Evolutionary conservation across 2,888 invertebrate species (phyloP).

Genomic region (Margaritifera margaritifera): DNA sequence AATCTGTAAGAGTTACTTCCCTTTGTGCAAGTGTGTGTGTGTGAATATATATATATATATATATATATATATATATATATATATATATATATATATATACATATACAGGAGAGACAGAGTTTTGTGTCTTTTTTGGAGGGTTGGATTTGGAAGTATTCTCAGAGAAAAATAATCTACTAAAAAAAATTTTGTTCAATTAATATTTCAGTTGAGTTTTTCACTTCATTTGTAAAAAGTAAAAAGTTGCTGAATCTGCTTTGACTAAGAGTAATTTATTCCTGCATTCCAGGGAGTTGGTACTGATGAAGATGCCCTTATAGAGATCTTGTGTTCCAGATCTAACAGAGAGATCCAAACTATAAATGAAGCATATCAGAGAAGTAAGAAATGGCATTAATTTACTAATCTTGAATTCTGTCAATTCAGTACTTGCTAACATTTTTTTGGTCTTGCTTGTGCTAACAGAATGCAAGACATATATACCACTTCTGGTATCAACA

Average conservation of each 20-base stretch:
- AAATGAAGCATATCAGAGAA: slow-evolving; percentile 67
- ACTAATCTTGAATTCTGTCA: neutral
- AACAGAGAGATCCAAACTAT: slow-evolving; percentile 79
- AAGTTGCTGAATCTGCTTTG: neutral
- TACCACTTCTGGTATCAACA: too few species aligned
- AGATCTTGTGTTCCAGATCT: slow-evolving; percentile 82
- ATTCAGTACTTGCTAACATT: neutral
- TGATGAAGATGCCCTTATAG: slow-evolving; percentile 88
- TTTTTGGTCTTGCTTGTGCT: neutral
- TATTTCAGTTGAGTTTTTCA: neutral
- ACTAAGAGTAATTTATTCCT: neutral
- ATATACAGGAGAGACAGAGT: too few species aligned
- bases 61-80: too few species aligned
- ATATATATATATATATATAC: too few species aligned
- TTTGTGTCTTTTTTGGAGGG: too few species aligned
- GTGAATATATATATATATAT: too few species aligned
- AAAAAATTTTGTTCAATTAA: neutral
- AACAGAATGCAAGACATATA: neutral
- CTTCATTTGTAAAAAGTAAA: neutral
- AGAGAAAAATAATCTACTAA: too few species aligned
- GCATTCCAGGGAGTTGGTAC: slow-evolving; percentile 84
- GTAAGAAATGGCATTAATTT: slow-evolving; percentile 41
- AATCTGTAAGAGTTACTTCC: too few species aligned
- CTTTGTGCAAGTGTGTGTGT: too few species aligned
- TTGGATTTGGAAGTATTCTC: too few species aligned